Base-by-base conservation (phyloP, 1,140 invertebrate genomes). In the Brachionus koreanus region DNA sequence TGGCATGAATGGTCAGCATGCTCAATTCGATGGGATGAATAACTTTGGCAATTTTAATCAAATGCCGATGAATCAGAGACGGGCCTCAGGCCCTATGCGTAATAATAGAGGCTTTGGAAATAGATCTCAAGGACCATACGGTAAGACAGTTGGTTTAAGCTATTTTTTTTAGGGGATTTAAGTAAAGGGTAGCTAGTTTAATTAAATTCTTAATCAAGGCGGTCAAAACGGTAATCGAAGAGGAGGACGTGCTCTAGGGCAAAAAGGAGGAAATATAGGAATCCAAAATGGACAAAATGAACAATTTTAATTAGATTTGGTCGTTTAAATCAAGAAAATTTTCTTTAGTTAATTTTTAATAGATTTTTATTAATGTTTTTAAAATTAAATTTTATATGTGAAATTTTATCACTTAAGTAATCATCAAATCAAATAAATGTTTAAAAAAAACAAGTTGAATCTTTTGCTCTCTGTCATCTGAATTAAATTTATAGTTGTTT, bases 111-210 rank as follows among this genome's bases (percentile, higher is more conserved):
- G 33, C n/a, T 65, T 65, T 23, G 63, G 63, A 9, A 65, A 65
- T 65, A 65, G 63, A 65, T 65, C 63, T 19, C 63, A 65, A 65
- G 63, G 63, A 37, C 63, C 63, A 29, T 65, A 65, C n/a, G 33
- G 63, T 65, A 65, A 65, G 63, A 35, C 3, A 65, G 12, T 33
- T 57, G 49, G 13, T 13, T 65, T 29, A 33, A 25, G 29, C 29
- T 29, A 33, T 35, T 33, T 65, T 33, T 65, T 33, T 33, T 33
- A 65, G 63, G 63, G 63, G 6, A 19, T 37, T 29, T 33, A 65
- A 65, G 63, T 16, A 65, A 65, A 65, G 63, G 63, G 12, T 29
- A 65, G 33, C 25, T 65, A 65, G 49, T 57, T 57, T 65, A 33
- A 65, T 65, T 65, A 9, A 33, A 65, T 33, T 33, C 25, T 33